Evolutionary conservation across 2,797 vertebrate genomes (phyloP), one percentile per base, ranked within the genome.

Genomic region (Epinephelus coioides): DNA sequence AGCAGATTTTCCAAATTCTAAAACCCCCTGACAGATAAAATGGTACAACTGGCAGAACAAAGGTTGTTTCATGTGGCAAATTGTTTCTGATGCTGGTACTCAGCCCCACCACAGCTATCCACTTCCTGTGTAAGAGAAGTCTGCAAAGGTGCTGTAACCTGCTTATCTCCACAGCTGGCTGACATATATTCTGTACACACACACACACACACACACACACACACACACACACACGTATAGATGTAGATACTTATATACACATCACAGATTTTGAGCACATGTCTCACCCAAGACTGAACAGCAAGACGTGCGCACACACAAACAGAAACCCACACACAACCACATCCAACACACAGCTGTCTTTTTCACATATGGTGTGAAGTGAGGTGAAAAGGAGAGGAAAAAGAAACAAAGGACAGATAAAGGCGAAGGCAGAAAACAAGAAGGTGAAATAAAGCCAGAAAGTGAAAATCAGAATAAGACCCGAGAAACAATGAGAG

Each of bases 291-390:
- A 59, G 57, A 82, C 40, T 38, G 25, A 57, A 60, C 83, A 72
- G 66, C 13, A 13, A 49, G 25, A 77, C 50, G 53, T 60, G 70
- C 53, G 21, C 53, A 27, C 38, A 18, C 14, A 62, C 57, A 76
- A 77, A 83, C 66, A 81, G 60, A 71, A 81, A 75, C 25, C 56
- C 54, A 66, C 70, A 65, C 67, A 59, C 21, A 44, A 84, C 86
- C 89, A 85, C 88, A 89, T 81, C 78, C 59, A 86, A 84, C 44
- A n/a, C 71, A 44, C 64, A 86, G 78, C 51, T 82, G 80, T 61
- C 62, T 84, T 46, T 73, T 60, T 80, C 65, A 64, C 64, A 51
- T 47, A 19, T 49, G 6, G 55, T 21, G 54, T 63, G 55, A 78
- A 64, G 30, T 21, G 13, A 74, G 40, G 56, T 57, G 57, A 65